Conservation (phyloP, 2,113 vertebrate species). For the human region DNA sequence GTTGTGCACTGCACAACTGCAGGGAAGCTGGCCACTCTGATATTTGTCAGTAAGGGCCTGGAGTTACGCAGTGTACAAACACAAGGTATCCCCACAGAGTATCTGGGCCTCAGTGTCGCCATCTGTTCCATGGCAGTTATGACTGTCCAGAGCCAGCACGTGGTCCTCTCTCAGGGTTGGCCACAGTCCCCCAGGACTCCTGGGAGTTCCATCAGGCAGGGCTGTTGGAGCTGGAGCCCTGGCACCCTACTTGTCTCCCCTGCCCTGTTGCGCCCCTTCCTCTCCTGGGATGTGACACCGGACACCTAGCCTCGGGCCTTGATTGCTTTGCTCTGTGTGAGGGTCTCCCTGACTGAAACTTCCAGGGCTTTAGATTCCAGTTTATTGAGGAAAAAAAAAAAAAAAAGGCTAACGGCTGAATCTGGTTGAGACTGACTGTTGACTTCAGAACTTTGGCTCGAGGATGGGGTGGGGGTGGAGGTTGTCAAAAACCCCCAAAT, state of each 20-base stretch:
- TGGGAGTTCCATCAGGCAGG: accelerated
- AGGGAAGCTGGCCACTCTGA: accelerated
- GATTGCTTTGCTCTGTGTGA: neutral
- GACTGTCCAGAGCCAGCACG: neutral
- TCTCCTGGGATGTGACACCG: accelerated
- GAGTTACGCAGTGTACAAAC: neutral
- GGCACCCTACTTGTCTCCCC: no score
- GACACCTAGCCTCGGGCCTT: slow-evolving; percentile 7
- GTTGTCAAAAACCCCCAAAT: slow-evolving; percentile 54
- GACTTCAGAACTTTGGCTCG: slow-evolving; percentile 53
- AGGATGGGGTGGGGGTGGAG: slow-evolving; percentile 6
- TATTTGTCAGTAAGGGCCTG: neutral
- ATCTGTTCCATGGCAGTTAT: accelerated
- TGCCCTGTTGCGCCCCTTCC: neutral
- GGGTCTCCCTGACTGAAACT: neutral
- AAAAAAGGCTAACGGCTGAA: neutral
- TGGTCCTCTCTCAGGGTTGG: accelerated
- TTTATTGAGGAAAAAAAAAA: neutral
- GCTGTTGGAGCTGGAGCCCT: neutral
- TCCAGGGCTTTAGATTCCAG: neutral
- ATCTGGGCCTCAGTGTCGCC: neutral
- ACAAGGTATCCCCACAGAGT: accelerated
- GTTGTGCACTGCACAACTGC: neutral
- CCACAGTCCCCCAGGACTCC: neutral
- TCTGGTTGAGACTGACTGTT: neutral